Evolutionary conservation across 2,888 invertebrate species (phyloP), one percentile per base, ranked within the genome.

Genomic region (Gortyna flavago): DNA sequence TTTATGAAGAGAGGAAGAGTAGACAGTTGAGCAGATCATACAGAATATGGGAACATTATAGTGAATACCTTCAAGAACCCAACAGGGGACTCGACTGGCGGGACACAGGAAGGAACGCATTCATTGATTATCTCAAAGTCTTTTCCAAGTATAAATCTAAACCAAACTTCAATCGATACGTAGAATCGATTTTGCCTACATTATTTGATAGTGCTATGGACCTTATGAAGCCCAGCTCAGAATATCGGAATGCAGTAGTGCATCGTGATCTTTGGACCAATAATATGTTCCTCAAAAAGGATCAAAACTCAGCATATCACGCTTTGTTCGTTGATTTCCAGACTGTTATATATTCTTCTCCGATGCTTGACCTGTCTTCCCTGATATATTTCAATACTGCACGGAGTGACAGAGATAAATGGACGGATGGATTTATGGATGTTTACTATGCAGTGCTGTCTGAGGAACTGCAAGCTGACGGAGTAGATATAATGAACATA

Each of bases 321-420:
- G 97, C 97, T 61, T 89, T 97, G 48, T 90, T 98, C 54, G 97
- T 98, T 9, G 98, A 98, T 91, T 98, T 97, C 89, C 98, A 98
- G 91, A 95, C 98, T 68, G 96, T 97, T 0, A 92, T 98, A 21
- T 98, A 98, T 88, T 95, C 97, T 8, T 97, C 98, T 0, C 97
- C 98, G 0, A 97, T 97, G 87, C 94, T 98, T 72, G 98, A 98
- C 87, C 89, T 97, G 21, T 94, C 97, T 25, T 95, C 97, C 4
- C 86, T 97, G 21, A 89, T 97, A 57, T 97, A 97, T 89, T 94
- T 97, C n/a, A 97, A 97, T 87, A 96, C 97, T 1, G 93, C 94
- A 1, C 93, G 92, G 67, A 85, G 91, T 48, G 95, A 97, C 70
- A 93, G 97, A 79, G 90, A 95, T 57, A 80, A 87, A n/a, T 92